phyloP scores from a whole-genome alignment of 2,888 invertebrate genomes.

The Caenorhabditis drosophilae region DNA sequence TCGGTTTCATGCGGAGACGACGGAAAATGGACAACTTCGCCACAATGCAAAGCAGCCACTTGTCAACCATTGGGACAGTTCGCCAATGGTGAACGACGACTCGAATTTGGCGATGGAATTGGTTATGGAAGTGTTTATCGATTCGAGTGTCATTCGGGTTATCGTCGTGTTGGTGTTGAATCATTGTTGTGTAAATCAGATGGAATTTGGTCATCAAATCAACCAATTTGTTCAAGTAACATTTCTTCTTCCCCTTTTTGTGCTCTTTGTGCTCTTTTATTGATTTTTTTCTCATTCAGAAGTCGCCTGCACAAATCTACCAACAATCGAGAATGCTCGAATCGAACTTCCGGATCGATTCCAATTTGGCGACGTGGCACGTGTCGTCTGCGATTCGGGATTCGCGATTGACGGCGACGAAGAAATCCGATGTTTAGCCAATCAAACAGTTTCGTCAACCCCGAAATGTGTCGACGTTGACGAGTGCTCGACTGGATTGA shows the following conservation, averaged over 20 bases:
- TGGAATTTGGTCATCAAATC: constrained; percentile 89
- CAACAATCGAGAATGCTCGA: constrained; percentile 59
- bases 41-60: constrained; percentile 66
- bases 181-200: constrained; percentile 85
- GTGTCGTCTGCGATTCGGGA: constrained; percentile 62
- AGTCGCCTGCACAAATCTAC: constrained; percentile 59
- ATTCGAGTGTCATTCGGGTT: constrained; percentile 66
- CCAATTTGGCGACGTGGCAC: constrained; percentile 62
- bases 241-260: constrained; percentile 52
- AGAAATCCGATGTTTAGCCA: constrained; percentile 63
- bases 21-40: constrained; percentile 65
- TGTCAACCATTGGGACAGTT: constrained; percentile 66
- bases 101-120: constrained; percentile 68
- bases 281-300: too few species aligned
- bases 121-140: constrained; percentile 67
- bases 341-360: constrained; percentile 44
- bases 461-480: constrained; percentile 66
- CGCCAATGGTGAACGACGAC: constrained; percentile 59
- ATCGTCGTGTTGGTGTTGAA: constrained; percentile 73
- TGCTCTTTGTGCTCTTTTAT: background rate
- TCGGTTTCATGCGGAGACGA: constrained; percentile 66
- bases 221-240: constrained; percentile 91
- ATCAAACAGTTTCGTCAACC: constrained; percentile 64
- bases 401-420: constrained; percentile 60
- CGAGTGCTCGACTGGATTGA: constrained; percentile 62